Conservation (phyloP, 92 coral and sea anemone genomes). For the Metridium senile region DNA sequence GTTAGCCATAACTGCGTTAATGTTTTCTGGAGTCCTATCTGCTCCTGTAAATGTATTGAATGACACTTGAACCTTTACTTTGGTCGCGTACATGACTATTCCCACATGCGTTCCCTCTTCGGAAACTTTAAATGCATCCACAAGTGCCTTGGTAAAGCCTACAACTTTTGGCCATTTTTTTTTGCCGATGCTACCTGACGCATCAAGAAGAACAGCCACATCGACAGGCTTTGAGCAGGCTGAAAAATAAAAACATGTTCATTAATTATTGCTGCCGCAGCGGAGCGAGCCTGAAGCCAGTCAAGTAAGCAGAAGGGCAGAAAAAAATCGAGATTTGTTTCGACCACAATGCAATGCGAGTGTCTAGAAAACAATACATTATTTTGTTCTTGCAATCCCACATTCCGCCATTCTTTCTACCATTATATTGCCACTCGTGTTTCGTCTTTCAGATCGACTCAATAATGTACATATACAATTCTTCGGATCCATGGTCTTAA, state of each 20-base stretch:
- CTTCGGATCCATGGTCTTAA: too few species aligned
- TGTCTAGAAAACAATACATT: too few species aligned
- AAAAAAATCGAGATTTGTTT: too few species aligned
- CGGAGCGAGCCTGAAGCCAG: too few species aligned
- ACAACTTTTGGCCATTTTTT: constrained; percentile 37
- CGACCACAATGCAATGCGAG: too few species aligned
- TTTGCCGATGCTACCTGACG: constrained; percentile 55
- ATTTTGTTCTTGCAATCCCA: too few species aligned
- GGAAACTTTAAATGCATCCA: constrained; percentile 19
- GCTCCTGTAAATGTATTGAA: constrained; percentile 21
- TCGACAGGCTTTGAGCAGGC: constrained; percentile 55
- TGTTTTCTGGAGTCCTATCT: constrained; percentile 24
- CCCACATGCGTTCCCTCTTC: constrained; percentile 32
- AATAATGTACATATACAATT: too few species aligned
- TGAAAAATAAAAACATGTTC: background rate
- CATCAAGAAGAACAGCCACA: constrained; percentile 52
- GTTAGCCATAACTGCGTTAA: constrained; percentile 8
- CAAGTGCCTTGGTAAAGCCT: constrained; percentile 13
- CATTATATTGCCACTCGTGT: too few species aligned
- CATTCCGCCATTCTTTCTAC: too few species aligned
- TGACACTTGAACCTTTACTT: background rate
- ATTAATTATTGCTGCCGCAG: too few species aligned
- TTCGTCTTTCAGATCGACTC: too few species aligned
- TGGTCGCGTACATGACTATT: constrained; percentile 17
- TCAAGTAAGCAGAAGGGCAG: too few species aligned